phyloP scores from a whole-genome alignment of 1,140 invertebrate species.

The Drosophila suzukii region DNA sequence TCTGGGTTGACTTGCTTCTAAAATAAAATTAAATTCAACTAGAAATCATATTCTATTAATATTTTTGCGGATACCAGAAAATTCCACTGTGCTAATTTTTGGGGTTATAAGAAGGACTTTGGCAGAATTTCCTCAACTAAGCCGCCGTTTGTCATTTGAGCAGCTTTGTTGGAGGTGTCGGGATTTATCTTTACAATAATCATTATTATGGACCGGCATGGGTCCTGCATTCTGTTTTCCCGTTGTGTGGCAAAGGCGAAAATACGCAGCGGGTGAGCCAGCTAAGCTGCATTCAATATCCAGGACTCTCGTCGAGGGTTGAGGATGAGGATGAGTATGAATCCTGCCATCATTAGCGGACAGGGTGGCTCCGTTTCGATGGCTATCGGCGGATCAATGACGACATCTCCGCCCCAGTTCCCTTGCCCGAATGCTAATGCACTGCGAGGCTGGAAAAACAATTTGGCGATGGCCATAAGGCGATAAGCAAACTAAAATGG shows the following conservation, averaged over 20 bases:
- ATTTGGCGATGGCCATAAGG: slow-evolving; percentile 71
- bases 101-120: slow-evolving; percentile 14
- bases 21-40: too few species aligned
- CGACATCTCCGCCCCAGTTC: slow-evolving; percentile 49
- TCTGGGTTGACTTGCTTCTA: too few species aligned
- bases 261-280: slow-evolving; percentile 77
- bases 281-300: slow-evolving; percentile 76
- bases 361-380: slow-evolving; percentile 67
- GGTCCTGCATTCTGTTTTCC: slow-evolving; percentile 31
- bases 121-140: slow-evolving; percentile 22
- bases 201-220: slow-evolving; percentile 70
- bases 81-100: neutral
- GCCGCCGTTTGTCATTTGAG: slow-evolving; percentile 77
- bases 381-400: slow-evolving; percentile 72
- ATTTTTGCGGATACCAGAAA: neutral
- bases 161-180: slow-evolving; percentile 79
- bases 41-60: too few species aligned
- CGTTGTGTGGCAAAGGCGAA: slow-evolving; percentile 68
- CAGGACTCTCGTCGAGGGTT: slow-evolving; percentile 47
- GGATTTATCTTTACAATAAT: slow-evolving; percentile 83
- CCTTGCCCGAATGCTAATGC: slow-evolving; percentile 65
- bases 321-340: slow-evolving; percentile 48
- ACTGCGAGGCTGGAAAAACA: slow-evolving; percentile 54
- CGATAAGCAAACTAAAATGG: slow-evolving; percentile 82
- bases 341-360: slow-evolving; percentile 65